Evolutionary conservation across 1,140 invertebrate species (phyloP).

Genomic region (Tetramorium parvispinum): DNA sequence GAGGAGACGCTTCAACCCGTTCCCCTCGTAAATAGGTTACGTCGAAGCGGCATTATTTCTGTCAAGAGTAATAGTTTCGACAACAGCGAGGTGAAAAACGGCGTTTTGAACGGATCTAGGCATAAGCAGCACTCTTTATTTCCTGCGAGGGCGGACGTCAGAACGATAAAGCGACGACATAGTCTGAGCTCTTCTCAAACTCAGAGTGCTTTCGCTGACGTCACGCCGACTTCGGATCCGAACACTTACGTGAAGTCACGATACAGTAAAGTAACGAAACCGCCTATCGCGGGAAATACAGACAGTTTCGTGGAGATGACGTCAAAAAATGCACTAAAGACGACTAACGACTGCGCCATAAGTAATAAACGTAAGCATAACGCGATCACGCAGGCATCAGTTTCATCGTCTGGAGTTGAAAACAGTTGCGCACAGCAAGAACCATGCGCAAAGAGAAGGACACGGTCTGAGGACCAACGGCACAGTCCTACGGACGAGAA

Average conservation of each 20-base stretch:
- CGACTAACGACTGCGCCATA: conserved; percentile 5
- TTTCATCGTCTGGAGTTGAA: conserved; percentile 30
- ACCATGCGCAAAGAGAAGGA: conserved; percentile 77
- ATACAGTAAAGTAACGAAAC: conserved; percentile 67
- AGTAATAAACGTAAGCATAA: conserved; percentile 76
- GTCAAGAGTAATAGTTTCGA: conserved; percentile 4
- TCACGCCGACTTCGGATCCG: conserved; percentile 30
- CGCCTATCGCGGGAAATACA: conserved; percentile 9
- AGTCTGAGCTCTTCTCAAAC: conserved; percentile 46
- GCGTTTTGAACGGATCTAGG: conserved; percentile 43
- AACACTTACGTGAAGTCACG: conserved; percentile 70
- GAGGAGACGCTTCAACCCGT: conserved; percentile 52
- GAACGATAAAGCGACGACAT: conserved; percentile 58
- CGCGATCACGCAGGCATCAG: conserved; percentile 69
- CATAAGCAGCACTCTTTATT: conserved; percentile 63
- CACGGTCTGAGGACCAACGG: conserved; percentile 80
- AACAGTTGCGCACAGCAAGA: conserved; percentile 67
- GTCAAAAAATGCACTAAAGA: conserved; percentile 19
- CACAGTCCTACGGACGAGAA: conserved; percentile 80
- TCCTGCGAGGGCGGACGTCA: conserved; percentile 10
- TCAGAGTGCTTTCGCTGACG: conserved; percentile 35
- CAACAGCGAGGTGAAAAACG: conserved; percentile 28
- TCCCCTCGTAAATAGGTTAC: conserved; percentile 1
- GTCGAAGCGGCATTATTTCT: not conserved
- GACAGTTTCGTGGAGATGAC: conserved; percentile 14